Conservation (phyloP, 37 sponge, comb jelly and placozoan species). For the Ianthella basta region DNA sequence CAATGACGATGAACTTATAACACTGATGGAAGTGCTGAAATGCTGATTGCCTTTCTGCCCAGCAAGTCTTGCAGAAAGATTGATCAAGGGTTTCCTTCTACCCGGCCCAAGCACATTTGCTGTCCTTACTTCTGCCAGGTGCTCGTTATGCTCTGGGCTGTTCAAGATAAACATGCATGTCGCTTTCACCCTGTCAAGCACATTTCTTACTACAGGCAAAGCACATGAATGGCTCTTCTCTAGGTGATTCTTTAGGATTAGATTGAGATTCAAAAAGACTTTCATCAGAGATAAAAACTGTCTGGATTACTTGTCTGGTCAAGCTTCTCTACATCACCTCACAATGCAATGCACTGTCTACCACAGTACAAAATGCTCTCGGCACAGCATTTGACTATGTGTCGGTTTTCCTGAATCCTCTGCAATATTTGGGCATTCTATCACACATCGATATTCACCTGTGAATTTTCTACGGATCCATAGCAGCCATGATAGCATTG, state of each 20-base stretch:
- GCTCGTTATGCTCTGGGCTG: slow-evolving; percentile 47
- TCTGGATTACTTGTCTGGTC: slow-evolving; percentile 55
- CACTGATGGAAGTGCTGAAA: slow-evolving; percentile 59
- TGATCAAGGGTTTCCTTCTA: slow-evolving; percentile 38
- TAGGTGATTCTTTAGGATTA: slow-evolving; percentile 44
- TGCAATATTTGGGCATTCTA: neutral
- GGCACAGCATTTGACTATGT: slow-evolving; percentile 49
- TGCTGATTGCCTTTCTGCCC: slow-evolving; percentile 60
- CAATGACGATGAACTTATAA: slow-evolving; percentile 40
- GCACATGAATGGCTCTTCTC: slow-evolving; percentile 35
- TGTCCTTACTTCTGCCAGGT: slow-evolving; percentile 29
- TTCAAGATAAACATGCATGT: slow-evolving; percentile 37
- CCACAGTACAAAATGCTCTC: slow-evolving; percentile 52
- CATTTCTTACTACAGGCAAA: slow-evolving; percentile 54
- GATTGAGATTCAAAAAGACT: slow-evolving; percentile 37
- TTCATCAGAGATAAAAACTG: slow-evolving; percentile 60
- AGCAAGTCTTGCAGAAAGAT: slow-evolving; percentile 57
- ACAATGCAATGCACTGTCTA: slow-evolving; percentile 57
- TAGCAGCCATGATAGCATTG: slow-evolving; percentile 36
- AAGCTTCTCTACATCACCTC: slow-evolving; percentile 54
- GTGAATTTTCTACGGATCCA: slow-evolving; percentile 40
- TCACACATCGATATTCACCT: slow-evolving; percentile 33
- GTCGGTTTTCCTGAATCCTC: slow-evolving; percentile 45
- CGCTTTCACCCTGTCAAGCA: slow-evolving; percentile 24
- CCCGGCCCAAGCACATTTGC: slow-evolving; percentile 12